Conservation (phyloP, 2,888 invertebrate genomes). For the Protophormia terraenovae region DNA sequence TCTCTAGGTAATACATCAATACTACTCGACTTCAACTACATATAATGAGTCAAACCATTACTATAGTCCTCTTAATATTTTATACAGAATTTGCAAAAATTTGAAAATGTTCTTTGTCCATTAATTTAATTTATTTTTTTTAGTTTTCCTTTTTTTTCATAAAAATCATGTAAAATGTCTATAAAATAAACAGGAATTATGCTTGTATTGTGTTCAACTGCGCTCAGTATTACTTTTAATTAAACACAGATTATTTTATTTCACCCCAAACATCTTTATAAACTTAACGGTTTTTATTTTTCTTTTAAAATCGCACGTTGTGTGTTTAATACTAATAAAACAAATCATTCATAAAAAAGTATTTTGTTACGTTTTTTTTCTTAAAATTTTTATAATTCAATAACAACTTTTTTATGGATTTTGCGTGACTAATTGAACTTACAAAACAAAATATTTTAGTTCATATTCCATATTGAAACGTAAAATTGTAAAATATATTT, state of each 20-base stretch:
- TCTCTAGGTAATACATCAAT: too few species aligned
- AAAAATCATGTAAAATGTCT: too few species aligned
- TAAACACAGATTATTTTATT: background rate
- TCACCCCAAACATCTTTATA: background rate
- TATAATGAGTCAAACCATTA: too few species aligned
- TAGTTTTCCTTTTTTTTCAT: too few species aligned
- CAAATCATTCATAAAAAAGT: constrained; percentile 28
- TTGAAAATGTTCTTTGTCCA: too few species aligned
- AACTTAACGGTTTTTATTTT: background rate
- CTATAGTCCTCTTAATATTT: too few species aligned
- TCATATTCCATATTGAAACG: constrained; percentile 14
- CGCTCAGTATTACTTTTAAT: background rate
- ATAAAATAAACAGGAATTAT: too few species aligned
- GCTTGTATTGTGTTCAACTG: background rate
- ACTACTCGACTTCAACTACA: too few species aligned
- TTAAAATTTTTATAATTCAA: constrained; percentile 34
- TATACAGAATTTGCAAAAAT: too few species aligned
- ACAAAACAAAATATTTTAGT: constrained; percentile 32
- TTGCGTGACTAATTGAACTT: constrained; percentile 64
- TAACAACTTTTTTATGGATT: constrained; percentile 31
- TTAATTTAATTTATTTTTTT: too few species aligned
- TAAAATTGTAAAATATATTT: background rate
- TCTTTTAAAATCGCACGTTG: background rate
- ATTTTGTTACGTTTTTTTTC: background rate
- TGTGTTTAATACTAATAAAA: constrained; percentile 35